Evolutionary conservation across 2,888 invertebrate species (phyloP).

Genomic region (Physocephala rufipes): DNA sequence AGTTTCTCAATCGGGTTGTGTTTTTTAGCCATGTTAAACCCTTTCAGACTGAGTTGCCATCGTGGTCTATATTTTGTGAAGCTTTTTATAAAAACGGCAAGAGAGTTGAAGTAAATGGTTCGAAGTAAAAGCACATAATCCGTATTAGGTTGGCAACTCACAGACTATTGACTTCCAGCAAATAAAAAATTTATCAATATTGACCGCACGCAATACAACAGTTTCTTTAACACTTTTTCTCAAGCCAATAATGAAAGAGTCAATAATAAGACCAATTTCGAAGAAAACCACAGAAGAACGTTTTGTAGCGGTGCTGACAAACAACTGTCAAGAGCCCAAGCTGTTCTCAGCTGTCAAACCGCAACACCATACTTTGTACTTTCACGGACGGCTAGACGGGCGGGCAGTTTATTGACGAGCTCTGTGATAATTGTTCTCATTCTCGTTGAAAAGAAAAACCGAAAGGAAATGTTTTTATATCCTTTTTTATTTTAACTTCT

Average conservation of each 20-base stretch:
- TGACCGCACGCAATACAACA: slow-evolving; percentile 10
- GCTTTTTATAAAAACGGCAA: too few species aligned
- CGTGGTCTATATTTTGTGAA: too few species aligned
- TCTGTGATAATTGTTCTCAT: too few species aligned
- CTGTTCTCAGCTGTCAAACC: slow-evolving; percentile 35
- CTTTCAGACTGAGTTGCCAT: too few species aligned
- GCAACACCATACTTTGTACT: slow-evolving; percentile 26
- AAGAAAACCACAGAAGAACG: not conserved
- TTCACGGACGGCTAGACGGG: slow-evolving; percentile 1
- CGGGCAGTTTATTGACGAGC: too few species aligned
- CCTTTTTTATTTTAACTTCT: not conserved
- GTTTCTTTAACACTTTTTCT: slow-evolving; percentile 5
- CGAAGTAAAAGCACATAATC: not conserved
- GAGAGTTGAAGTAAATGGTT: not conserved
- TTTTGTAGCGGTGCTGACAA: slow-evolving; percentile 1
- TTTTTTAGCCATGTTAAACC: too few species aligned
- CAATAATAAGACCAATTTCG: not conserved
- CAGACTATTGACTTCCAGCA: slow-evolving; percentile 25
- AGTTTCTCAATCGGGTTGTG: too few species aligned
- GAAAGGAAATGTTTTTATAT: not conserved
- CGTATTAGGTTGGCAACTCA: slow-evolving; percentile 10
- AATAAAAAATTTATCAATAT: slow-evolving; percentile 3
- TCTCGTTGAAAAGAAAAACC: too few species aligned
- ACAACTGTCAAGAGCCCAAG: slow-evolving; percentile 25
- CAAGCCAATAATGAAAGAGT: not conserved